Conservation (phyloP, 1,140 invertebrate genomes). For the Arctopsyche grandis region DNA sequence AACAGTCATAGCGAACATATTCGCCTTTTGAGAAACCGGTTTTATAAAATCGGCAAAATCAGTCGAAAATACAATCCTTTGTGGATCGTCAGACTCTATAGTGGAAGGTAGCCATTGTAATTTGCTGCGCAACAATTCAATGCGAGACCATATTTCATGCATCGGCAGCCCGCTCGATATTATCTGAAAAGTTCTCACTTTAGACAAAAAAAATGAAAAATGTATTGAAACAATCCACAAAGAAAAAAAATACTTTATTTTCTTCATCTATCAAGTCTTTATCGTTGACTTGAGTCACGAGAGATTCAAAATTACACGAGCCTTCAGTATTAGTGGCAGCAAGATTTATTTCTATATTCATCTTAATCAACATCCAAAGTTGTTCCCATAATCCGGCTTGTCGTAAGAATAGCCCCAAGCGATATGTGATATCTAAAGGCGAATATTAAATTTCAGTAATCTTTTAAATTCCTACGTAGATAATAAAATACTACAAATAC, state of each 20-base stretch:
- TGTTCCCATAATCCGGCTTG: slow-evolving; percentile 53
- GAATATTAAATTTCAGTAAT: too few relatives aligned
- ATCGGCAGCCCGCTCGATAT: slow-evolving; percentile 50
- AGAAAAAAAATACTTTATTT: slow-evolving; percentile 45
- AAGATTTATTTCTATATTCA: slow-evolving; percentile 53
- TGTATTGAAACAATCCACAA: neutral
- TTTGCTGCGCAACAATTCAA: slow-evolving; percentile 39
- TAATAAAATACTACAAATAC: neutral
- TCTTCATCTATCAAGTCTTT: slow-evolving; percentile 42
- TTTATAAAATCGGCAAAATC: slow-evolving; percentile 52
- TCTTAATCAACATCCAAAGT: slow-evolving; percentile 51
- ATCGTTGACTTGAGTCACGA: slow-evolving; percentile 41
- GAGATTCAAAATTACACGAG: slow-evolving; percentile 12
- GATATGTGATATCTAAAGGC: slow-evolving; percentile 49
- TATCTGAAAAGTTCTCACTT: slow-evolving; percentile 45
- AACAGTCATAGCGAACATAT: slow-evolving; percentile 44
- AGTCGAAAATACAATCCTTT: slow-evolving; percentile 50
- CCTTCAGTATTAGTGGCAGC: slow-evolving; percentile 13
- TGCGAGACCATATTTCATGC: slow-evolving; percentile 47
- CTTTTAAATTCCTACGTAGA: too few relatives aligned
- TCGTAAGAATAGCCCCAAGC: slow-evolving; percentile 49
- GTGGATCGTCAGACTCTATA: slow-evolving; percentile 49
- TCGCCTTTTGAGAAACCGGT: slow-evolving; percentile 42
- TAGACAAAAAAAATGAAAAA: too few relatives aligned
- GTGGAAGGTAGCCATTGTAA: slow-evolving; percentile 45